Evolutionary conservation across 2,888 invertebrate species (phyloP), one percentile per base, ranked within the genome.

Genomic region (Cryptus viduatorius): DNA sequence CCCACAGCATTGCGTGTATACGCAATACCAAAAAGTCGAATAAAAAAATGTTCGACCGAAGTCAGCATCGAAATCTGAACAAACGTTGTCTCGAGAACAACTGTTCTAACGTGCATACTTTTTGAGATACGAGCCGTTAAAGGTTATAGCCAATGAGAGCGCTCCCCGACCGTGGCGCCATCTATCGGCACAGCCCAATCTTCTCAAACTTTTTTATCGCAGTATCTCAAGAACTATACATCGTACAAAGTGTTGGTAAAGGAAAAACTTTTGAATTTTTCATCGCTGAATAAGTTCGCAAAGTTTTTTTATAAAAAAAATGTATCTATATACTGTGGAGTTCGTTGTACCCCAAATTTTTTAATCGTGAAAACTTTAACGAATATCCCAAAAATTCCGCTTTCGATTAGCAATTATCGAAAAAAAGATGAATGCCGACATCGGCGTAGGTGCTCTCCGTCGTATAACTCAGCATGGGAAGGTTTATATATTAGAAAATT

Each of bases 401-500:
- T 10, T 16, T 19, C 16, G 19, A 53, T 8, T 16, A 19, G 19
- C 53, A 10, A 53, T 53, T 53, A 3, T 16, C n/a, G 53, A 19
- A 56, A 19, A 56, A 56, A 56, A 19, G 24, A 19, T 56, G 56
- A 1, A 56, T 16, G 1, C 53, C 19, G 53, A 19, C 53, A 53
- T 19, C 53, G 10, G 56, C 56, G 24, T 56, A 56, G 56, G 56
- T 56, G 56, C 56, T 56, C 56, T 7, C 24, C 19, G 59, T 5
- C 24, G n/a, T 59, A 48, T 19, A 31, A 46, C 29, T 7, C 46
- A 46, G 46, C 24, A 46, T 24, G 75, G 61, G 24, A 75, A 64
- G 75, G 37, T 37, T 37, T 75, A 73, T 73, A 61, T 16, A 59
- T 59, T 59, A 64, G 64, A 61, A 83, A 77, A 61, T 59, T 31